Conservation (phyloP, 1,140 invertebrate genomes). For the Drosophila varians region DNA sequence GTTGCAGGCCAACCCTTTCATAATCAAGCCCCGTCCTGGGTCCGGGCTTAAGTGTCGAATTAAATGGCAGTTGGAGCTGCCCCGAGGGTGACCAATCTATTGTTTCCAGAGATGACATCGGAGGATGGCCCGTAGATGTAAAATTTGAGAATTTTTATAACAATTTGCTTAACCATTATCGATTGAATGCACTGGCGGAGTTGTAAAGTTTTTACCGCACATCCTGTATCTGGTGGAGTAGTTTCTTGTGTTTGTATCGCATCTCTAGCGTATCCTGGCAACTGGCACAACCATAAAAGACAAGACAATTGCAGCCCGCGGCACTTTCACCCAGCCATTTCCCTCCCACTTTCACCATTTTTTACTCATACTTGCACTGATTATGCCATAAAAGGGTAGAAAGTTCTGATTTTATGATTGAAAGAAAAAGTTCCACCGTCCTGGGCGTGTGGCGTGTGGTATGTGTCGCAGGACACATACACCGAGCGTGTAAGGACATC, state of each 20-base stretch:
- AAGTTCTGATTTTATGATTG: conserved; percentile 82
- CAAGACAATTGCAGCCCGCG: conserved; percentile 72
- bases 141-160: neutral
- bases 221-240: conserved; percentile 5
- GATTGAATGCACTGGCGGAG: conserved; percentile 1
- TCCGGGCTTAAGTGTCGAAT: conserved; percentile 69
- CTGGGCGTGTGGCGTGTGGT: neutral
- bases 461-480: conserved; percentile 13
- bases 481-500: conserved; percentile 6
- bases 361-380: conserved; percentile 53
- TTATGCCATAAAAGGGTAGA: conserved; percentile 76
- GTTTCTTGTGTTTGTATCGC: conserved; percentile 15
- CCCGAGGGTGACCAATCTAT: conserved; percentile 29
- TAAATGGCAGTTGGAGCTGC: conserved; percentile 56
- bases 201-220: neutral
- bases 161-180: neutral
- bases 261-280: conserved; percentile 33
- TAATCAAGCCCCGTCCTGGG: conserved; percentile 57
- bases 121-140: neutral
- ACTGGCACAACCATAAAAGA: conserved; percentile 71
- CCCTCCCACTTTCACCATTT: conserved; percentile 3
- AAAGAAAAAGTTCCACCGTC: conserved; percentile 60
- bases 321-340: conserved; percentile 26
- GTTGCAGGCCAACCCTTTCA: conserved; percentile 59
- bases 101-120: conserved; percentile 37